A percentile compares a stretch with the other conserved stretches of the same genome.
These are phyloP conservation scores for Oryzias curvinotus DNA, from an alignment of 2,113 vertebrate genomes.

Conservation along the genomic window DNA sequence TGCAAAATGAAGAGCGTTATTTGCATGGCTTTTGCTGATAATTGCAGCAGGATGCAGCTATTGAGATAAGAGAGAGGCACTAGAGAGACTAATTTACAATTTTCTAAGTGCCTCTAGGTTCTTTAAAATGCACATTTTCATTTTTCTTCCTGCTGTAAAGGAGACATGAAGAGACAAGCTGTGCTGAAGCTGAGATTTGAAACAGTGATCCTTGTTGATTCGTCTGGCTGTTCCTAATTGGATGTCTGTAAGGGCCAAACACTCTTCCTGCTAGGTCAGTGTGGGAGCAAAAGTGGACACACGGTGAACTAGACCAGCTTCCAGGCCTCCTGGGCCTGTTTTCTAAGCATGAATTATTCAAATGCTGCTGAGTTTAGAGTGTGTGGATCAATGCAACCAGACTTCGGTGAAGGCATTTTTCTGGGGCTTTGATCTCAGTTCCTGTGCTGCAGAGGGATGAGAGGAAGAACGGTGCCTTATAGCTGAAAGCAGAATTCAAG, in stretches of 20 bases:
- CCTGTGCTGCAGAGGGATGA: conserved; percentile 25
- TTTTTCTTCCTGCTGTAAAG: not conserved
- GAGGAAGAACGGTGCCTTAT: conserved; percentile 10
- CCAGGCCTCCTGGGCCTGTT: conserved; percentile 37
- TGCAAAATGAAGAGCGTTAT: not conserved
- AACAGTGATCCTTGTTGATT: not conserved
- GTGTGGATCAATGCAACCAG: conserved; percentile 59
- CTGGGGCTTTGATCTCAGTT: conserved; percentile 44
- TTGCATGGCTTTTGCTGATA: not conserved
- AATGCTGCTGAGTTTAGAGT: conserved; percentile 63
- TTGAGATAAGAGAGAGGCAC: not conserved
- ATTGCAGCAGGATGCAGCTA: not conserved
- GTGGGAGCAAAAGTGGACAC: conserved; percentile 8
- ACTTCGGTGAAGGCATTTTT: conserved; percentile 38
- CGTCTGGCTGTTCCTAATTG: conserved; percentile 26
- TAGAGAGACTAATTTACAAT: conserved; percentile 4
- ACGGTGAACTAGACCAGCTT: conserved; percentile 25
- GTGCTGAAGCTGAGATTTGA: conserved; percentile 1
- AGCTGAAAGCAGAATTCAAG: conserved; percentile 17
- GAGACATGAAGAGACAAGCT: conserved; percentile 6
- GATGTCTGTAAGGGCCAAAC: conserved; percentile 28
- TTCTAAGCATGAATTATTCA: conserved; percentile 72
- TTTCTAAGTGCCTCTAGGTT: conserved; percentile 1
- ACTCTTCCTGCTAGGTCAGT: conserved; percentile 36
- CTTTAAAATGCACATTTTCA: conserved; percentile 15